A percentile compares a stretch with the other conserved stretches of the same genome.
phyloP scores from a whole-genome alignment of 2,797 vertebrate genomes.

The Poeciliopsis paucimaculata region DNA sequence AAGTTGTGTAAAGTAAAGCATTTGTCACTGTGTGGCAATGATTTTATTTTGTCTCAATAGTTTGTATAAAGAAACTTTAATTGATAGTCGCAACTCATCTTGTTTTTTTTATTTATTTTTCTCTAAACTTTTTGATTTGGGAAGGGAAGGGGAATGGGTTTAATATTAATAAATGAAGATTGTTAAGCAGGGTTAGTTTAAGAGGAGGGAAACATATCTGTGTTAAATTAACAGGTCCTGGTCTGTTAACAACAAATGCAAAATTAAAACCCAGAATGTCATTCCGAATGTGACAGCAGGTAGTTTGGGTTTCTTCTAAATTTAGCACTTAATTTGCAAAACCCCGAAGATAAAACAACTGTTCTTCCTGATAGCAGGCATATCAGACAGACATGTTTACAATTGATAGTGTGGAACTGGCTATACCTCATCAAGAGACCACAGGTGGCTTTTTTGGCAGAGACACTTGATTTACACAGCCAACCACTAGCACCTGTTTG shows the following conservation, averaged over 20 bases:
- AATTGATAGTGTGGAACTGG: conserved; percentile 43
- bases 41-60: background rate
- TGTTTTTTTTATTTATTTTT: background rate
- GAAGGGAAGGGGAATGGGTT: too few relatives aligned
- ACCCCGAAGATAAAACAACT: conserved; percentile 21
- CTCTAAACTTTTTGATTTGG: background rate
- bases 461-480: conserved; percentile 58
- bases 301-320: conserved; percentile 20
- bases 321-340: conserved; percentile 30
- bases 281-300: background rate
- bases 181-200: background rate
- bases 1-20: background rate
- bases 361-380: conserved; percentile 42
- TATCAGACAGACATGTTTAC: conserved; percentile 19
- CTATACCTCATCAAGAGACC: conserved; percentile 48
- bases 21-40: background rate
- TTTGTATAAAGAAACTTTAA: background rate
- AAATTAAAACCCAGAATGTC: background rate
- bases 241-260: background rate
- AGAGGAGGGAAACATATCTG: background rate
- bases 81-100: background rate
- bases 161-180: background rate
- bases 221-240: background rate
- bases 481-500: conserved; percentile 67
- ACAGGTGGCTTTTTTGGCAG: conserved; percentile 66